phyloP scores from a whole-genome alignment of 1,140 invertebrate species.

The Drosophila parabipectinata region DNA sequence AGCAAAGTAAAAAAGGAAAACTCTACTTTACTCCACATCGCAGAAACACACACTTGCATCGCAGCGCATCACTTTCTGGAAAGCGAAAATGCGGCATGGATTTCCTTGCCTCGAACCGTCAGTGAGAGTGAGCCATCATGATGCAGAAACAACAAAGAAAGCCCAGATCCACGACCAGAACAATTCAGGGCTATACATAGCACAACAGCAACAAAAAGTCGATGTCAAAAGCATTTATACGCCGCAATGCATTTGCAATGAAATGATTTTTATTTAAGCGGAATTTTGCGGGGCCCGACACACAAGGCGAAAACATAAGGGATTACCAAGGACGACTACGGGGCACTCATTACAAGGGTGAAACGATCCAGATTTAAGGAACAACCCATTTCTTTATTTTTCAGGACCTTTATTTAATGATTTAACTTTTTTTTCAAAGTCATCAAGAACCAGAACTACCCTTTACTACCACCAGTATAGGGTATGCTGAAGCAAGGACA shows the following conservation, averaged over 20 bases:
- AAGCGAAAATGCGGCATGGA: constrained; percentile 65
- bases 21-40: not conserved
- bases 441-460: not conserved
- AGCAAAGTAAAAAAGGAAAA: constrained; percentile 20
- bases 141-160: constrained; percentile 20
- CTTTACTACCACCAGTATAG: not conserved
- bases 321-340: not conserved
- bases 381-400: too few species aligned
- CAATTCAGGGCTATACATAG: not conserved
- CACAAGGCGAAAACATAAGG: constrained; percentile 1
- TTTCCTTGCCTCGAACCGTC: constrained; percentile 50
- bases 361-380: not conserved
- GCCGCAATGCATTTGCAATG: constrained; percentile 64
- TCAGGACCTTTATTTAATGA: too few species aligned
- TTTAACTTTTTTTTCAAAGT: not conserved
- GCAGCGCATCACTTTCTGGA: constrained; percentile 11
- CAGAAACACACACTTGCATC: not conserved
- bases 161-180: not conserved
- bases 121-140: constrained; percentile 49
- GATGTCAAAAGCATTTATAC: constrained; percentile 68
- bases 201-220: constrained; percentile 34
- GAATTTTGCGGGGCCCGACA: constrained; percentile 42
- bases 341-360: not conserved
- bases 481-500: constrained; percentile 2
- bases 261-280: constrained; percentile 76